Evolutionary conservation across 2,888 invertebrate genomes (phyloP), one percentile per base, ranked within the genome.

Genomic region (Yponomeuta sedellus): DNA sequence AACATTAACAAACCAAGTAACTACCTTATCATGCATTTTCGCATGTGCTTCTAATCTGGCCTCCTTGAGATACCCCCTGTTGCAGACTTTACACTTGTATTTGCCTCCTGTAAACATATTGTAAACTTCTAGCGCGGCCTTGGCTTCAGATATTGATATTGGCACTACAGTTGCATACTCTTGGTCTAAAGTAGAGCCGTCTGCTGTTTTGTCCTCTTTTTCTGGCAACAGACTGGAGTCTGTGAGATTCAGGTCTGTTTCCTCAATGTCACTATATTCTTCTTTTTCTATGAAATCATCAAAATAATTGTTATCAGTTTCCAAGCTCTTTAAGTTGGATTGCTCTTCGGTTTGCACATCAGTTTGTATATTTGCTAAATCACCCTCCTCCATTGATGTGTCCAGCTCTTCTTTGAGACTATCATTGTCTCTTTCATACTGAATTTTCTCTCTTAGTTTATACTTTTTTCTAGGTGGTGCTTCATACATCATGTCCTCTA

Each of bases 21-120:
- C 1, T 34, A 34, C 90, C 80, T 78, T 81, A 72, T 88, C 85
- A 81, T 90, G 90, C 85, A 87, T 88, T 22, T 87, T 75, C 70
- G 75, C 75, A 73, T 90, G 90, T 22, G 75, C 66, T 19, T 76
- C 78, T 64, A 83, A 71, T 16, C 81, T 74, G 28, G 77, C 76
- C 28, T 83, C 81, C 74, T 73, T 82, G 62, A 73, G 72, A 71
- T 80, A 86, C 6, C 76, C 69, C 61, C 82, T 85, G n/a, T 75
- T 75, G 69, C 90, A 90, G 28, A 79, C 69, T 12, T 74, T 67
- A 73, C 90, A 90, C 16, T 72, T 71, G 68, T 74, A 75, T 65
- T 78, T 79, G 5, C 88, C 88, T 10, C 71, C 70, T 57, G 79
- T 77, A 56, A 78, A 81, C 72, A 78, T 71, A 72, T 85, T 85